Evolutionary conservation across 1,140 invertebrate species (phyloP), one percentile per base, ranked within the genome.

Genomic region (Orius insidiosus): DNA sequence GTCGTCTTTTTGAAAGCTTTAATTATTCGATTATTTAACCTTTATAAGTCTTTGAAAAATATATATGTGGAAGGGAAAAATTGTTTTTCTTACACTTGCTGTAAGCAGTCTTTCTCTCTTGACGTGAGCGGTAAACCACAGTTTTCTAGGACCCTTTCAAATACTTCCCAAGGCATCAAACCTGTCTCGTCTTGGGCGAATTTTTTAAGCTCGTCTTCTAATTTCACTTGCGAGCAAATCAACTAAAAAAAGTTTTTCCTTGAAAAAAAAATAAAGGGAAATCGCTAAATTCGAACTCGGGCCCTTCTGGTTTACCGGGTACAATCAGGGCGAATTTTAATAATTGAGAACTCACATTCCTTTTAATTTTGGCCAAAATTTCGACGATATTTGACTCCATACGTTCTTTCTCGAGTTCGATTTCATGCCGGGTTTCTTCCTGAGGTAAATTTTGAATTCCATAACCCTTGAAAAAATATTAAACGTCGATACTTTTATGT

Each of bases 161-260:
- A 40, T 4, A 2, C 15, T 10, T 40, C 38, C 38, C 38, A 40
- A 2, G 38, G 6, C 2, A 40, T 4, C 9, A 40, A 16, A 2
- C 38, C 38, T 15, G 11, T 15, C 3, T 10, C 16, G 13, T 40
- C 16, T 3, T 5, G 5, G 16, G 5, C 38, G 5, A 10, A 10
- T 18, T 40, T 13, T 16, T 18, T 18, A 3, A 40, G 10, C 10
- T 15, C 11, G 16, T 40, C 16, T 16, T 13, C 11, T 4, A 40
- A 6, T 16, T 40, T 40, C 16, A 15, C 15, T 18, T 40, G 13
- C 4, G 13, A 15, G 38, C 38, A 40, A 40, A 40, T 40, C 11
- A 40, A 16, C 38, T 40, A 14, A 40, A 40, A 15, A 36, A 36
- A 36, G n/a, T 36, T 24, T n/a, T n/a, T n/a, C n/a, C n/a, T n/a